Evolutionary conservation across 2,113 vertebrate genomes (phyloP), one percentile per base, ranked within the genome.

Genomic region (Raja brachyura): DNA sequence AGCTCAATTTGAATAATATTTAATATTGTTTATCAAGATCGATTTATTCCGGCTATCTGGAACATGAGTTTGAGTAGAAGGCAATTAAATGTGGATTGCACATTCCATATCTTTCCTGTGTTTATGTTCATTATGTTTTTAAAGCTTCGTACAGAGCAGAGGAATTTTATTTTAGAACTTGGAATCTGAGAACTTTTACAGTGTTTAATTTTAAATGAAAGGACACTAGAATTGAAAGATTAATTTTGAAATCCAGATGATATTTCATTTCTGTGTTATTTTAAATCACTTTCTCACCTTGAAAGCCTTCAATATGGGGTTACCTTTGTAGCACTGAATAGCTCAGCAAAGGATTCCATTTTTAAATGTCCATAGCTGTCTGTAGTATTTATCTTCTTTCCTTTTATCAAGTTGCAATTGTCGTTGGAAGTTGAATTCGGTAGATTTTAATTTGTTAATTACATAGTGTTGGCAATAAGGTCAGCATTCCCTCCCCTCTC

Each of bases 371-470:
- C 79, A 56, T 18, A 83, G 22, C 31, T 54, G 39, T 54, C 79
- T 83, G 81, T 59, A 85, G 81, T 61, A 1, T 54, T 5, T 59
- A 61, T 59, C 6, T n/a, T 63, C 31, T 63, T 88, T 18, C 59
- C 61, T 14, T 68, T 2, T 85, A 85, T 85, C 81, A 28, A 61
- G 22, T 25, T 63, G 83, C 59, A 66, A 63, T 88, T 88, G 56
- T 88, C 28, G 59, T 88, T n/a, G 59, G n/a, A 88, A 66, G 83
- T 66, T 63, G 9, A 77, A 33, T 33, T 77, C 11, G 56, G 28
- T 63, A 31, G 59, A 63, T 66, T 88, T 88, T 88, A 63, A 88
- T 63, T n/a, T 86, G 59, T 3, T 56, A 86, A 86, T 86, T 68
- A 20, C 22, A 5, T 74, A 6, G 56, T 1, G 13, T 61, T 0